These are phyloP conservation scores for Lasius platythorax DNA, from an alignment of 2,888 invertebrate species.

Conservation along the genomic window DNA sequence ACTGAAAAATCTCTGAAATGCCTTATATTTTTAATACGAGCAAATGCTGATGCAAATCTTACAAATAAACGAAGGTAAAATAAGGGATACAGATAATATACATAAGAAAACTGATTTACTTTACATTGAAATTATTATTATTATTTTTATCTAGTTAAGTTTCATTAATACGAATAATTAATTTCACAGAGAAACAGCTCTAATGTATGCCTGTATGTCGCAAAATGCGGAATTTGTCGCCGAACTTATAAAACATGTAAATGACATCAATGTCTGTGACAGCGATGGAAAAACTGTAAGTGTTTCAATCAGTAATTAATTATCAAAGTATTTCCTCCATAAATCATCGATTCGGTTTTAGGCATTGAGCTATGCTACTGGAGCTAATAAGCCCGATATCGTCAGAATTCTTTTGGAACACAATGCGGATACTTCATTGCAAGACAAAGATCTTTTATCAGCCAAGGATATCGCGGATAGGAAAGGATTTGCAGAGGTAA, in stretches of 20 bases:
- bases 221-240: conserved; percentile 87
- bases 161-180: not conserved
- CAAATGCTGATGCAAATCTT: conserved; percentile 87
- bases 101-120: not conserved
- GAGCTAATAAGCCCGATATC: conserved; percentile 87
- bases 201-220: conserved; percentile 89
- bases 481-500: conserved; percentile 87
- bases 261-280: conserved; percentile 88
- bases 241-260: conserved; percentile 87
- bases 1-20: conserved; percentile 86
- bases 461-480: conserved; percentile 87
- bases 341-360: conserved; percentile 74
- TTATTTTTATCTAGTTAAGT: not conserved
- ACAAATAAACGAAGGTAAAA: conserved; percentile 86
- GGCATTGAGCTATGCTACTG: conserved; percentile 89
- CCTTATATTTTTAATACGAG: conserved; percentile 87
- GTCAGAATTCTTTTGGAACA: conserved; percentile 87
- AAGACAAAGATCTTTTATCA: conserved; percentile 87
- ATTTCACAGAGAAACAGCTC: conserved; percentile 88
- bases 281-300: conserved; percentile 89
- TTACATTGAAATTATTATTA: not conserved
- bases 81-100: not conserved
- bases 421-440: conserved; percentile 87
- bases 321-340: not conserved
- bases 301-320: conserved; percentile 24